Conservation (phyloP, 2,797 vertebrate species). For the Melanotaenia pygmaea region DNA sequence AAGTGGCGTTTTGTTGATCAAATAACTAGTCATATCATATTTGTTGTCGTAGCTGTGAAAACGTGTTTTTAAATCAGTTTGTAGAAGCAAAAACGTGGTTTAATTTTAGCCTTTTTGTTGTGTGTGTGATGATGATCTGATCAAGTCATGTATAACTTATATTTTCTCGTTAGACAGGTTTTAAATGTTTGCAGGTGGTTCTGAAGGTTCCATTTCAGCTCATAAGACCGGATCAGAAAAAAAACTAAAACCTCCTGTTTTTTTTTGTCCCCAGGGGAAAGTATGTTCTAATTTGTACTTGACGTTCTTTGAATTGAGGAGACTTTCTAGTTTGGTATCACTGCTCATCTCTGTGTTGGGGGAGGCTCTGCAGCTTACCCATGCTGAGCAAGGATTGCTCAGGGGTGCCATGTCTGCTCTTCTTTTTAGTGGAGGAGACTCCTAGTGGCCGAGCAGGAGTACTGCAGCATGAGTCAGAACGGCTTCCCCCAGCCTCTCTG, state of each 20-base stretch:
- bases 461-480: conserved; percentile 44
- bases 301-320: not conserved
- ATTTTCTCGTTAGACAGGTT: not conserved
- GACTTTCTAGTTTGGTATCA: not conserved
- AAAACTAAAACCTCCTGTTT: not conserved
- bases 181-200: not conserved
- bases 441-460: conserved; percentile 57
- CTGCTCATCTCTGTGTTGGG: not conserved
- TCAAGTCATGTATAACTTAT: not conserved
- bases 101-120: no score
- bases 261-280: no score
- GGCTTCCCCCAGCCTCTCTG: conserved; percentile 49
- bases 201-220: not conserved
- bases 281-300: not conserved
- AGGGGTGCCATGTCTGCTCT: conserved; percentile 45
- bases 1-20: no score
- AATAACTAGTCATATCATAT: not conserved
- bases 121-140: no score
- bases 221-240: not conserved
- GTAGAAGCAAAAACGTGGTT: no score
- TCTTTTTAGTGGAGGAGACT: conserved; percentile 63
- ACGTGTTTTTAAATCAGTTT: no score
- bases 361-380: conserved; percentile 24
- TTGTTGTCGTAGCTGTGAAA: no score
- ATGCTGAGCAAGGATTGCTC: conserved; percentile 44